Conservation (phyloP, 2,113 vertebrate genomes). For the pig (Sus scrofa) region DNA sequence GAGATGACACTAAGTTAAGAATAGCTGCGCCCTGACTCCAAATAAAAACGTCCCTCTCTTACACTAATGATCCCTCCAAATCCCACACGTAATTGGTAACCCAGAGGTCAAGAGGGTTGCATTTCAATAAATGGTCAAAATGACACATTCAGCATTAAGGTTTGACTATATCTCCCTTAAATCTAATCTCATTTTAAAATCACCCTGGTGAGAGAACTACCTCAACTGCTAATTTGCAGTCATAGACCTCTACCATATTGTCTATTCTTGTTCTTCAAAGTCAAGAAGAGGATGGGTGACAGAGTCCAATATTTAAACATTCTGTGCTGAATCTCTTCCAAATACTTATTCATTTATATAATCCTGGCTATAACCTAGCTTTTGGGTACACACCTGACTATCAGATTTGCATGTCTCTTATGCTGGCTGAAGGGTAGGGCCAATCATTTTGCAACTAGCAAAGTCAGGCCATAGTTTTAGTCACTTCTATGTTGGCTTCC, state of each 20-base stretch:
- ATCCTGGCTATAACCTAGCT: background rate
- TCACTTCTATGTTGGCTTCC: background rate
- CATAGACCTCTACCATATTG: background rate
- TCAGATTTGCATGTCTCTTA: background rate
- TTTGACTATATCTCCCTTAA: background rate
- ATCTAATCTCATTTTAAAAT: background rate
- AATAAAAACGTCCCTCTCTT: slow-evolving; percentile 55
- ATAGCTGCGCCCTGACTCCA: background rate
- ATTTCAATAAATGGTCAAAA: slow-evolving; percentile 41
- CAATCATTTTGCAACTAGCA: background rate
- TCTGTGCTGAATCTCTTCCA: background rate
- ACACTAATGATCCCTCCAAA: slow-evolving; percentile 27
- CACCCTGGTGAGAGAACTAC: background rate
- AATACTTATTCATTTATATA: background rate
- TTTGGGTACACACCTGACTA: background rate
- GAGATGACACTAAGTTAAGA: slow-evolving; percentile 44
- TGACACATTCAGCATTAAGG: slow-evolving; percentile 31
- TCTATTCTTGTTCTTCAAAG: background rate
- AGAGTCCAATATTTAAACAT: background rate
- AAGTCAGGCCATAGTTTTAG: background rate
- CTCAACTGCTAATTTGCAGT: background rate
- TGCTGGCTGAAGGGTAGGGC: background rate
- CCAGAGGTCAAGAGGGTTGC: background rate
- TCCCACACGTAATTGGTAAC: slow-evolving; percentile 29
- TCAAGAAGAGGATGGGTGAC: background rate